Conservation (phyloP, 1,140 invertebrate species). For the Octopus sinensis region DNA sequence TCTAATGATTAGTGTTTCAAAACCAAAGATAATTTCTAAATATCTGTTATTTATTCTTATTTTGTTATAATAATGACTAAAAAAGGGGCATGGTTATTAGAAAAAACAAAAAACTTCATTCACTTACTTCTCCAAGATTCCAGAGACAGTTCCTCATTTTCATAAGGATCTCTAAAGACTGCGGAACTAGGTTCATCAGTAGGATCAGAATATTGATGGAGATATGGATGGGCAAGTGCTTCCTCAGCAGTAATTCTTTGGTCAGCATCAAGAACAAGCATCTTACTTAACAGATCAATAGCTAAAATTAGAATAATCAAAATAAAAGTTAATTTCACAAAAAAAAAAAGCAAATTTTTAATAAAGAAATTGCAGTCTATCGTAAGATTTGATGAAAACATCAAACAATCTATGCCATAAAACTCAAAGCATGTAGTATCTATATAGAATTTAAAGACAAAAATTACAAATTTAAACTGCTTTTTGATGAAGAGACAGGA, state of each 20-base stretch:
- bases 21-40: too few relatives aligned
- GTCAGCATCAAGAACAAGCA: conserved; percentile 92
- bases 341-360: not conserved
- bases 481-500: too few relatives aligned
- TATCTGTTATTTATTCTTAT: too few relatives aligned
- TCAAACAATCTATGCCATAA: not conserved
- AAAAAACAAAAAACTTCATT: not conserved
- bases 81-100: not conserved
- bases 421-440: too few relatives aligned
- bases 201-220: conserved; percentile 87
- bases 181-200: conserved; percentile 83
- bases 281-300: conserved; percentile 78
- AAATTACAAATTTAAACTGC: too few relatives aligned
- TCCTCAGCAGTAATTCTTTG: conserved; percentile 87
- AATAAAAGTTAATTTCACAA: too few relatives aligned
- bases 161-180: conserved; percentile 91
- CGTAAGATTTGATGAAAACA: not conserved
- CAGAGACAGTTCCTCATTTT: conserved; percentile 86
- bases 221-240: conserved; percentile 79
- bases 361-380: not conserved
- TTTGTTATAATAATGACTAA: too few relatives aligned
- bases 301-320: too few relatives aligned
- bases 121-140: conserved; percentile 85
- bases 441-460: too few relatives aligned
- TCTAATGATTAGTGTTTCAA: too few relatives aligned